A percentile compares a stretch with the other conserved stretches of the same genome.
Conservation (phyloP, 2,888 invertebrate species). For the Galeopsomyia nigrocyanea region DNA sequence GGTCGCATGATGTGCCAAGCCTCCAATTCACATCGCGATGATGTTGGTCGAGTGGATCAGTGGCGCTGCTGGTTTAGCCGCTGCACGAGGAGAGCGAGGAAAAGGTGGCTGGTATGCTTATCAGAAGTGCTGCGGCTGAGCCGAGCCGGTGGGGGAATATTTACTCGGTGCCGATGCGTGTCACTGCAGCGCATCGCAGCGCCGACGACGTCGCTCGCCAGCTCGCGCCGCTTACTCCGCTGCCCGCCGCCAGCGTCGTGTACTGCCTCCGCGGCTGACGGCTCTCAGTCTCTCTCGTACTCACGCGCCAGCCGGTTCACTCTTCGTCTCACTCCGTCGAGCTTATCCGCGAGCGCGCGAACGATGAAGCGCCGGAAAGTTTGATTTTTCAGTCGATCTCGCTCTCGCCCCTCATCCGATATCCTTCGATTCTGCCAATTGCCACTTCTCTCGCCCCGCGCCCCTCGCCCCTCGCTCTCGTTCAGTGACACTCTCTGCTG, state of each 20-base stretch:
- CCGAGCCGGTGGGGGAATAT: conserved; percentile 38
- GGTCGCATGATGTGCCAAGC: too few species aligned
- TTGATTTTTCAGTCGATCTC: too few species aligned
- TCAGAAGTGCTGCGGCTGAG: background rate
- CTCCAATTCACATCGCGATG: too few species aligned
- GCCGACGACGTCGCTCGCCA: conserved; percentile 14
- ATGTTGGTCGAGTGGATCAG: too few species aligned
- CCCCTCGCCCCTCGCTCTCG: too few species aligned
- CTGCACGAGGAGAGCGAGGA: background rate
- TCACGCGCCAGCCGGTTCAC: conserved; percentile 30
- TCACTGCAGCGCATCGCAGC: conserved; percentile 24
- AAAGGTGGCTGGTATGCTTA: conserved; percentile 13
- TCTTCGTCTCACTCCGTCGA: conserved; percentile 4
- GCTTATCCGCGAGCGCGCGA: conserved; percentile 2
- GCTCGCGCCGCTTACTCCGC: background rate
- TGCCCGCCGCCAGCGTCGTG: background rate
- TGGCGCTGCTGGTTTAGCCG: too few species aligned
- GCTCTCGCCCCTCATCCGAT: too few species aligned
- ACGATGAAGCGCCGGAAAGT: conserved; percentile 34
- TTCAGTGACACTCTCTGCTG: too few species aligned
- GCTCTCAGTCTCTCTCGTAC: conserved; percentile 36
- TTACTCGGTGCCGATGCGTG: conserved; percentile 33
- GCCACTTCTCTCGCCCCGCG: too few species aligned
- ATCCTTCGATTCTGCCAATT: too few species aligned
- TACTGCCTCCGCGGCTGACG: background rate